Evolutionary conservation across 30 jellyfish, hydroid and myxozoan genomes (phyloP), one percentile per base, ranked within the genome.

Genomic region (Chironex yamaguchii): DNA sequence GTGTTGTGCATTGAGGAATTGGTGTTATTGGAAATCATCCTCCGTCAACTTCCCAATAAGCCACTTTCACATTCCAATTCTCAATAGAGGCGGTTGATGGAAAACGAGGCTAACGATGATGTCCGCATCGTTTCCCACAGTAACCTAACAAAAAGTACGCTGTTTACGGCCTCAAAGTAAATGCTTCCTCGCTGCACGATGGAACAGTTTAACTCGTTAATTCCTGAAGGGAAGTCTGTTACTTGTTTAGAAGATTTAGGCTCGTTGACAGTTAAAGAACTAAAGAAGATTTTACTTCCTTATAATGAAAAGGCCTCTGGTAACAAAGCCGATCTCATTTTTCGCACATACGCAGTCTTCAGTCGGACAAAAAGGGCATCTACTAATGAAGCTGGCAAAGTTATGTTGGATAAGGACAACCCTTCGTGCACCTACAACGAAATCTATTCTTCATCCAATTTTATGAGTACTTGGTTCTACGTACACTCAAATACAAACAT

Each of bases 321-420:
- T 32, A 64, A 31, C 64, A 75, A 75, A 63, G 88, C 88, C 26
- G 88, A 75, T 63, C 88, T 75, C 34, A 51, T 75, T 34, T 76
- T 75, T 14, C 28, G 88, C 63, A 76, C 77, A 62, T 75, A 75
- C 36, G 88, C 88, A 54, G 53, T 75, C 2, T 33, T 75, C 33
- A 50, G 50, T 23, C 77, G 88, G 77, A 2, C 33, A 34, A 34
- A 75, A 32, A n/a, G n/a, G n/a, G n/a, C n/a, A n/a, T n/a, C n/a
- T n/a, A n/a, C n/a, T n/a, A n/a, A n/a, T n/a, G n/a, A n/a, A n/a
- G n/a, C n/a, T n/a, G n/a, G 69, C 69, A 52, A 52, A 52, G 69
- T 52, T 52, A 52, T 52, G 69, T 52, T 52, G 69, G 69, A 52
- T 52, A 52, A 52, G 69, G 69, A 52, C 69, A 52, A 52, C 69